These are phyloP conservation scores for Sycobia sp. DNA, from an alignment of 1,140 invertebrate genomes.

Conservation along the genomic window DNA sequence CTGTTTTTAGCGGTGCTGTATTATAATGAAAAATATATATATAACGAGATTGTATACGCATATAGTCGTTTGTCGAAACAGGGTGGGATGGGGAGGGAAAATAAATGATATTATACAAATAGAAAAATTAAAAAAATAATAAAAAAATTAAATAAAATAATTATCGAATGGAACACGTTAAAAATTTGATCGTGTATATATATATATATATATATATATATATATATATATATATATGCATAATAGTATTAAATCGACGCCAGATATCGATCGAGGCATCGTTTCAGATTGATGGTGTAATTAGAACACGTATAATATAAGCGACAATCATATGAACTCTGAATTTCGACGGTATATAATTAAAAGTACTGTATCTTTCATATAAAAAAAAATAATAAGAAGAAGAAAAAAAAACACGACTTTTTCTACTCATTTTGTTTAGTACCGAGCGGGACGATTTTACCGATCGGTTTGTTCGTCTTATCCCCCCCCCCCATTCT, in stretches of 20 bases:
- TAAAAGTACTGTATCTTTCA: slow-evolving; percentile 34
- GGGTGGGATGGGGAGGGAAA: no score
- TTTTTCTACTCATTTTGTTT: slow-evolving; percentile 12
- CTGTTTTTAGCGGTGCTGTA: slow-evolving; percentile 35
- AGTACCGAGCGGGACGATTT: slow-evolving; percentile 18
- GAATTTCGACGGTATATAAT: slow-evolving; percentile 29
- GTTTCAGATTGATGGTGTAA: slow-evolving; percentile 28
- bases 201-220: slow-evolving; percentile 5
- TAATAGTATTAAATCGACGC: no score
- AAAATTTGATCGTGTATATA: slow-evolving; percentile 23
- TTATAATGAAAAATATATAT: slow-evolving; percentile 30
- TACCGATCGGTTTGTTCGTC: not conserved
- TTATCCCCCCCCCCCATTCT: not conserved
- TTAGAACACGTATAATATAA: slow-evolving; percentile 25
- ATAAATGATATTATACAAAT: no score
- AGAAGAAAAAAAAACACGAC: slow-evolving; percentile 1
- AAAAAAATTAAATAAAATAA: not conserved
- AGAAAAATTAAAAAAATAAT: not conserved
- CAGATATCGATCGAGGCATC: slow-evolving; percentile 13
- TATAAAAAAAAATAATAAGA: slow-evolving; percentile 19
- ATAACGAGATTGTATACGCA: no score
- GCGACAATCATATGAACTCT: slow-evolving; percentile 30
- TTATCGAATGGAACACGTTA: slow-evolving; percentile 14
- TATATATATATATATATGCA: slow-evolving; percentile 6
- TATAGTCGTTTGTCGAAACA: slow-evolving; percentile 25